Percentiles rank a stretch among this genome's conserved stretches.
Evolutionary conservation across 2,113 vertebrate genomes (phyloP).

Genomic region (Macheiramphus alcinus): DNA sequence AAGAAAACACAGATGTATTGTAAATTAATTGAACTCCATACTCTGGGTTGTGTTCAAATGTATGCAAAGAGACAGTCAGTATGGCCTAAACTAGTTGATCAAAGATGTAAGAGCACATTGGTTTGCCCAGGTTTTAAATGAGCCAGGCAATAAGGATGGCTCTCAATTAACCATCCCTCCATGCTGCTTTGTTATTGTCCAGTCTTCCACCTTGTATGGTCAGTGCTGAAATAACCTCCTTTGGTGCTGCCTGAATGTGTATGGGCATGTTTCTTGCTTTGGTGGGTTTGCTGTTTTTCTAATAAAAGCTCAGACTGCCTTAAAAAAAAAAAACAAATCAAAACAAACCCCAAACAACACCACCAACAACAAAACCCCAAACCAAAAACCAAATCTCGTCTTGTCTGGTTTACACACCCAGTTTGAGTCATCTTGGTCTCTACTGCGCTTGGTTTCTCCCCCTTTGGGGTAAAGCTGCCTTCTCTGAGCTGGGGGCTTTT

Average conservation of each 20-base stretch:
- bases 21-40: neutral
- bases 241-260: fast-evolving
- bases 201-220: neutral
- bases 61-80: neutral
- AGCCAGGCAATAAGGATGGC: neutral
- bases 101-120: neutral
- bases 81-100: neutral
- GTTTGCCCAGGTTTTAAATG: neutral
- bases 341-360: neutral
- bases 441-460: neutral
- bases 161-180: neutral
- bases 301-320: neutral
- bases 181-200: neutral
- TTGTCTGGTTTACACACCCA: neutral
- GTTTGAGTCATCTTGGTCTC: neutral
- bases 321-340: neutral
- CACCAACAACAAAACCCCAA: neutral
- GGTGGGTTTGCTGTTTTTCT: neutral
- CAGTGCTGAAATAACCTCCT: neutral
- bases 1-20: neutral
- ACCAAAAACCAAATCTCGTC: neutral
- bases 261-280: neutral
- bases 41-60: neutral
- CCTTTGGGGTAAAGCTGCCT: neutral
- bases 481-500: neutral